A percentile compares a stretch with the other conserved stretches of the same genome.
phyloP scores from a whole-genome alignment of 2,113 vertebrate species.

The Neodon shergylaensis region DNA sequence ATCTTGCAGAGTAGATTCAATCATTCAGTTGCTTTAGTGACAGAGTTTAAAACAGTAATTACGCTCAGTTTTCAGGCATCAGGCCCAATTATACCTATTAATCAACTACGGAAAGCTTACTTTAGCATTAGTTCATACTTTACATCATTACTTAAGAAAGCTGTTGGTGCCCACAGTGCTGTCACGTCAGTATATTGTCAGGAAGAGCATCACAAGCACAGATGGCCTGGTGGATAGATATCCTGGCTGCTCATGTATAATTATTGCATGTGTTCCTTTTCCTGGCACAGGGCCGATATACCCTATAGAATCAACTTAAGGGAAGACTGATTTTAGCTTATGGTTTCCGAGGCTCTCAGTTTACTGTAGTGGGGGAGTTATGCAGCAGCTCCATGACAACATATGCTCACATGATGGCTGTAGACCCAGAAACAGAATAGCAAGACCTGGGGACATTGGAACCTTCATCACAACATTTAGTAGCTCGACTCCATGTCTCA shows the following conservation, averaged over 20 bases:
- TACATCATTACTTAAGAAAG: neutral
- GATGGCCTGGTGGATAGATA: neutral
- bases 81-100: neutral
- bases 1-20: neutral
- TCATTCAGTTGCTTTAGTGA: neutral
- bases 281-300: too few relatives aligned
- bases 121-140: neutral
- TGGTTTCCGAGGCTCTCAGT: neutral
- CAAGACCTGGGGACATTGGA: neutral
- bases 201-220: neutral
- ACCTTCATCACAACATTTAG: neutral
- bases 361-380: neutral
- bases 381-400: neutral
- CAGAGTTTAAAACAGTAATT: neutral
- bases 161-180: neutral
- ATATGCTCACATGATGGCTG: neutral
- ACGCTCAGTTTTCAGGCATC: neutral
- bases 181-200: neutral
- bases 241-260: rapidly evolving
- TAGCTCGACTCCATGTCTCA: neutral
- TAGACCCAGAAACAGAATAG: neutral
- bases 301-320: neutral
- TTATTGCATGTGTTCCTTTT: neutral
- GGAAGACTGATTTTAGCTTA: neutral
- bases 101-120: neutral